phyloP scores from a whole-genome alignment of 2,888 invertebrate genomes.

The Gymnoscelis rufifasciata region DNA sequence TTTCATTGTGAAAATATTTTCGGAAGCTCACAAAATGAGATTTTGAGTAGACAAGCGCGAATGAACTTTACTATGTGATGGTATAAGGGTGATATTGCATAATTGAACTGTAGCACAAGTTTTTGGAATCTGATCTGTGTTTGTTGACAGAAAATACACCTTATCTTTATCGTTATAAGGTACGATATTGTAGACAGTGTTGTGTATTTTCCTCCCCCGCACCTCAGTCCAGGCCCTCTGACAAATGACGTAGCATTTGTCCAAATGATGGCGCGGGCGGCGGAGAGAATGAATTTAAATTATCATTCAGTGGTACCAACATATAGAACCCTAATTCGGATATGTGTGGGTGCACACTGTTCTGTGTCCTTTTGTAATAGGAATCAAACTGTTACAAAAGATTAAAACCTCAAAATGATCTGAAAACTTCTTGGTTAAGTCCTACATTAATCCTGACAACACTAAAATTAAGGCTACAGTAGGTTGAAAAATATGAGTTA shows the following conservation, averaged over 20 bases:
- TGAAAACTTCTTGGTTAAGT: too few relatives aligned
- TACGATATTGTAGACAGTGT: slow-evolving; percentile 36
- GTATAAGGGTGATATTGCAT: slow-evolving; percentile 52
- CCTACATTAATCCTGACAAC: too few relatives aligned
- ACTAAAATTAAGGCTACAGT: too few relatives aligned
- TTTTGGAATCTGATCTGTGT: slow-evolving; percentile 61
- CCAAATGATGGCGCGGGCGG: slow-evolving; percentile 81
- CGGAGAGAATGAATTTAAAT: slow-evolving; percentile 81
- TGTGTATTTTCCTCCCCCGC: slow-evolving; percentile 45
- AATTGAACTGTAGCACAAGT: slow-evolving; percentile 51
- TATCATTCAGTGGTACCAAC: slow-evolving; percentile 79
- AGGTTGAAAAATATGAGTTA: too few relatives aligned
- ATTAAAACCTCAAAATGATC: not conserved
- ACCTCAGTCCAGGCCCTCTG: slow-evolving; percentile 62
- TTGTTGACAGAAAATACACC: slow-evolving; percentile 42
- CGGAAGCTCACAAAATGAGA: slow-evolving; percentile 69
- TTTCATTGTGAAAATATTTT: slow-evolving; percentile 64
- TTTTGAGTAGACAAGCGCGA: slow-evolving; percentile 44
- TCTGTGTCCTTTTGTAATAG: not conserved
- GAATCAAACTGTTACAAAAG: not conserved
- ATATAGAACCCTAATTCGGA: slow-evolving; percentile 65
- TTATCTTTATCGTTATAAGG: slow-evolving; percentile 38
- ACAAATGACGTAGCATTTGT: slow-evolving; percentile 80
- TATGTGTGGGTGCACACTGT: slow-evolving; percentile 45
- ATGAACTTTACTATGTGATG: slow-evolving; percentile 44